Percentiles rank a stretch among this genome's conserved stretches.
Conservation (phyloP, 2,113 vertebrate species). For the Sinocyclocheilus anophthalmus region DNA sequence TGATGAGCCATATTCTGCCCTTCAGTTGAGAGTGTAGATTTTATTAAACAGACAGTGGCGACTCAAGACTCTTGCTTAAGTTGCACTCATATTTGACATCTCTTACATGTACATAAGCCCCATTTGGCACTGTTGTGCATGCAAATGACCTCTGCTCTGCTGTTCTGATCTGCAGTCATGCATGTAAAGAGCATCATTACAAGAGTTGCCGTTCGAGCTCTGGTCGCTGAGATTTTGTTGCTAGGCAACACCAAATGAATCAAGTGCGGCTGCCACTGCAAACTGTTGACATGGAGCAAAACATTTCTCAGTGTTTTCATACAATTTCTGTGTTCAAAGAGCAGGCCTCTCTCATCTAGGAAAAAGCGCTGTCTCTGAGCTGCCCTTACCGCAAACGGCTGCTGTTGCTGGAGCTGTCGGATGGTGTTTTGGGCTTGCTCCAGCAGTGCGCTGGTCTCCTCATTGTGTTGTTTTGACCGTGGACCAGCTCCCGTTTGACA, state of each 20-base stretch:
- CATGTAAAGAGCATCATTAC: constrained; percentile 61
- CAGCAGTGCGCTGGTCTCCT: constrained; percentile 92
- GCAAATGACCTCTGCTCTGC: constrained; percentile 46
- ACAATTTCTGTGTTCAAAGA: constrained; percentile 1
- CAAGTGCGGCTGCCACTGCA: background rate
- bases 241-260: constrained; percentile 17
- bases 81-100: constrained; percentile 19
- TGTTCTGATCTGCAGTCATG: constrained; percentile 65
- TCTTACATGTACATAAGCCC: constrained; percentile 60
- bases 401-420: constrained; percentile 88
- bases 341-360: constrained; percentile 50
- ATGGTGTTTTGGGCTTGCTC: constrained; percentile 93
- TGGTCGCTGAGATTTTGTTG: constrained; percentile 24
- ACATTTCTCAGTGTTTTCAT: background rate
- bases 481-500: constrained; percentile 98
- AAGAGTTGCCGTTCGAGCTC: background rate
- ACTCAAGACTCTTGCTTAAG: constrained; percentile 49
- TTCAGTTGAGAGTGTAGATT: constrained; percentile 33
- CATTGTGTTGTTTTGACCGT: constrained; percentile 96
- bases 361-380: constrained; percentile 46
- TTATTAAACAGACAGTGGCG: background rate
- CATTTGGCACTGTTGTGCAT: constrained; percentile 47
- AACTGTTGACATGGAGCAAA: constrained; percentile 20
- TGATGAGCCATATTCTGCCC: constrained; percentile 45
- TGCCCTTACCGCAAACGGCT: constrained; percentile 91